Base-by-base conservation (phyloP, 2,888 invertebrate species). In the Hartigia nigra region DNA sequence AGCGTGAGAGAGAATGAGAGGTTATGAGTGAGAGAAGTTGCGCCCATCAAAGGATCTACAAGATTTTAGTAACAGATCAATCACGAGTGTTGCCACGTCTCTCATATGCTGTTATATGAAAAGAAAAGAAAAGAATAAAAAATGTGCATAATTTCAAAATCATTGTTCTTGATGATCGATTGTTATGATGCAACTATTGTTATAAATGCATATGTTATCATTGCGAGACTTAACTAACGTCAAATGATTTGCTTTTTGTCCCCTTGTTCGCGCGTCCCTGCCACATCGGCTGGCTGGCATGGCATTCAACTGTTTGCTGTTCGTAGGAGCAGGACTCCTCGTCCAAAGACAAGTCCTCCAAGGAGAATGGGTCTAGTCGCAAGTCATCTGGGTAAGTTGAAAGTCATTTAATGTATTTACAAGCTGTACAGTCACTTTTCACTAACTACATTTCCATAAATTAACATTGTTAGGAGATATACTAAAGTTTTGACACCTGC, bases 341-440 rank as follows among this genome's bases (percentile, higher is more conserved):
- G 80, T 87, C 89, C 88, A 90, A 90, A 89, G 91, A 91, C 86
- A 91, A 91, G 86, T 86, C 89, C 74, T 92, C 94, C 86, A 94
- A 93, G 89, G 95, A 94, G 89, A 94, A 95, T 90, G 94, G 94
- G 86, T 94, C 94, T 84, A 90, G 92, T 82, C 92, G 92, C 83
- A 92, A 92, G 84, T 91, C 92, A 37, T 93, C 93, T 81, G 93
- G 94, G 94, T 94, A 91, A 93, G 93, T 92, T 92, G 81, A 37
- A 74, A 31, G 36, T 79, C 74, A 55, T 55, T 55, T 55, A 70
- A 78, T 77, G 55, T 76, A 77, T 23, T 31, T 74, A 72, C 5
- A n/a, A 77, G 23, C 31, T 2, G 4, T 55, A 23, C 14, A 55
- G 55, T 55, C 55, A 23, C 23, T 23, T 55, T 55, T 55, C 55